Evolutionary conservation across 2,888 invertebrate species (phyloP), one percentile per base, ranked within the genome.

Genomic region (Cheilosia impressa): DNA sequence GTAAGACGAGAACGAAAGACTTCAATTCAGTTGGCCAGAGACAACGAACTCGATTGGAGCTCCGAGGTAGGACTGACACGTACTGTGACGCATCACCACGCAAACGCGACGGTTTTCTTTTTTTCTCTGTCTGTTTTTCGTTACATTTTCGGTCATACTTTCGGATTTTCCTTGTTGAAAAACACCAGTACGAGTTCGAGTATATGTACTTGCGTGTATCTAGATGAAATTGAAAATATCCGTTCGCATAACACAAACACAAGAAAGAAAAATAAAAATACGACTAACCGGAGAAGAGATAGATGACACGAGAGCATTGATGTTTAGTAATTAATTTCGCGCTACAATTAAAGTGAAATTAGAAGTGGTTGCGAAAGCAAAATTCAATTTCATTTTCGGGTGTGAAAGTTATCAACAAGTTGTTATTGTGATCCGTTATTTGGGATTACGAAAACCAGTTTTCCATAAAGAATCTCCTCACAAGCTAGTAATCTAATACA

Each of bases 41-140:
- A 91, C 91, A 91, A 91, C 91, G 91, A 91, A 91, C 91, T 90
- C 91, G 91, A 89, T 88, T 89, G 91, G 91, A 89, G 90, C 82
- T 85, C 81, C 76, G 76, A 85, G 85, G 85, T 85, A 85, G 85
- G 85, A 84, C 58, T 52, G 7, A 4, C 71, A 78, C 71, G n/a
- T 52, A 55, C 10, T 45, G 76, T 76, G 76, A 72, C 80, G 66
- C 62, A 68, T 31, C 55, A 69, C 53, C 58, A 82, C 77, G 77
- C 69, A 81, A 52, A 50, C 69, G 68, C 66, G 62, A 71, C 57
- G 63, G 60, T 38, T 63, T 71, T 77, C 71, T 50, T n/a, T 72
- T 19, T 62, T 47, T 80, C 13, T 53, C 47, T 43, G 24, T 41
- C 38, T 27, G 43, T 24, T 27, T 47, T 69, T 50, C 13, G 17